These are phyloP conservation scores for Acleris holmiana DNA, from an alignment of 2,888 invertebrate species.

Conservation along the genomic window DNA sequence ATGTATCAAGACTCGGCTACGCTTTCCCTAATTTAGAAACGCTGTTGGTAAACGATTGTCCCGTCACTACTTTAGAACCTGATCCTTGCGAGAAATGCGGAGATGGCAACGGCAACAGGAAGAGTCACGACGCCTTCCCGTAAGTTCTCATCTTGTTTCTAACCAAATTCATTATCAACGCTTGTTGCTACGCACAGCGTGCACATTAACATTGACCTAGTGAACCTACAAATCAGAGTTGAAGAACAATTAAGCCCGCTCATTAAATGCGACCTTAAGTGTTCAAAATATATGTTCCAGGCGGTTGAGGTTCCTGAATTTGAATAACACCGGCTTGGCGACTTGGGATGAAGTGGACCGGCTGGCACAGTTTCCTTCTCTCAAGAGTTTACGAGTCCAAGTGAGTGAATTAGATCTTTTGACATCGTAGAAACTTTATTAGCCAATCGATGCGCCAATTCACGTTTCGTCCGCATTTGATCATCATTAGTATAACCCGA, in stretches of 20 bases:
- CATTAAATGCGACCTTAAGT: conserved; percentile 29
- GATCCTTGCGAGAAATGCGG: conserved; percentile 85
- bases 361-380: conserved; percentile 91
- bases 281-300: conserved; percentile 68
- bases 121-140: conserved; percentile 86
- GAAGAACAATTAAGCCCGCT: conserved; percentile 28
- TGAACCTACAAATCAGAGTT: conserved; percentile 57
- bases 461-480: conserved; percentile 40
- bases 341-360: conserved; percentile 96
- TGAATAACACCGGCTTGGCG: conserved; percentile 92
- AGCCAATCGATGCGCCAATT: conserved; percentile 40
- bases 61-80: conserved; percentile 86
- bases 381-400: conserved; percentile 93
- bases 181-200: conserved; percentile 42
- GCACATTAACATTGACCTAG: conserved; percentile 64
- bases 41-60: conserved; percentile 94
- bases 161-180: conserved; percentile 24
- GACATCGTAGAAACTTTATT: conserved; percentile 24
- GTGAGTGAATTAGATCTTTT: conserved; percentile 65
- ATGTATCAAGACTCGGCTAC: conserved; percentile 92
- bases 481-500: conserved; percentile 36
- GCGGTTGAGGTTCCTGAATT: conserved; percentile 90
- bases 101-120: conserved; percentile 75
- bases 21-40: conserved; percentile 94
- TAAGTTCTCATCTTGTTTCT: conserved; percentile 55